phyloP scores from a whole-genome alignment of 2,888 invertebrate genomes.

The Meteorus cinctellus region DNA sequence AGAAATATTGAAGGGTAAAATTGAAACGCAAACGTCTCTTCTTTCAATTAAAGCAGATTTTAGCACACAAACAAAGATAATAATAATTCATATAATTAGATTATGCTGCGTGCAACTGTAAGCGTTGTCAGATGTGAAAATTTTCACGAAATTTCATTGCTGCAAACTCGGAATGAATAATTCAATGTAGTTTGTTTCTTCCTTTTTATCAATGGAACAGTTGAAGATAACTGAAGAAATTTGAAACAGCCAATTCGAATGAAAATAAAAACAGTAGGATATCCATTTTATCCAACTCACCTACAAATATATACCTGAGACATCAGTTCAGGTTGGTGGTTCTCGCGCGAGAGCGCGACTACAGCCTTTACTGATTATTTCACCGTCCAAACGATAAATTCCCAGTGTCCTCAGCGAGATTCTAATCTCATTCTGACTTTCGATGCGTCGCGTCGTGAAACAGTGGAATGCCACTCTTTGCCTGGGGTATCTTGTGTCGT shows the following conservation, averaged over 20 bases:
- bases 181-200: neutral
- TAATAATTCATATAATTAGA: neutral
- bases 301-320: conserved; percentile 41
- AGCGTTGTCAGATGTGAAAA: too few species aligned
- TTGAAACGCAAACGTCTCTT: too few species aligned
- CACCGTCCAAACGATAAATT: conserved; percentile 67
- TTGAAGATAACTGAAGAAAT: neutral
- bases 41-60: neutral
- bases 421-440: conserved; percentile 69
- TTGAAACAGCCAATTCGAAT: neutral
- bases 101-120: too few species aligned
- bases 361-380: conserved; percentile 65
- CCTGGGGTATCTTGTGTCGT: conserved; percentile 48
- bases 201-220: too few species aligned
- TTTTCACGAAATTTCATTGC: neutral
- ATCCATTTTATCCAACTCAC: neutral
- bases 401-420: conserved; percentile 64
- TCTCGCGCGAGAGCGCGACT: neutral
- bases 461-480: conserved; percentile 63
- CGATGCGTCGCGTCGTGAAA: conserved; percentile 62
- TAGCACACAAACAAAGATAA: neutral
- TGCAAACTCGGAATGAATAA: neutral
- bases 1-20: conserved; percentile 39
- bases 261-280: conserved; percentile 5
- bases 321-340: conserved; percentile 27